Conservation (phyloP, 1,140 invertebrate species). For the Drosophila truncata region DNA sequence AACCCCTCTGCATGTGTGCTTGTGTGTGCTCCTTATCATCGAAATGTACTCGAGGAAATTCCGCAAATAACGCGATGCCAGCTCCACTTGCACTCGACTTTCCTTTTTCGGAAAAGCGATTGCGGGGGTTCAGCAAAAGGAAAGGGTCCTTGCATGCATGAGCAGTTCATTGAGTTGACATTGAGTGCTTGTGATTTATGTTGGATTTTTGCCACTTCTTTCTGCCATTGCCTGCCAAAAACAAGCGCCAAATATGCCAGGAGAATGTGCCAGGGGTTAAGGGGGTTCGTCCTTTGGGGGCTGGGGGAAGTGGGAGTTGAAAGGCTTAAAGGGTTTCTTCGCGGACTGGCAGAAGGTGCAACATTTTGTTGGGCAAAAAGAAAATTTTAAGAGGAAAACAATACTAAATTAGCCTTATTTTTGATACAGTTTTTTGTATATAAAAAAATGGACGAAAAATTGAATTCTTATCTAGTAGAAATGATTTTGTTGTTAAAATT, state of each 20-base stretch:
- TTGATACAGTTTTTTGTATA: background rate
- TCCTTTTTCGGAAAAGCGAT: background rate
- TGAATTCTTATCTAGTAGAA: too few species aligned
- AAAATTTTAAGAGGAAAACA: background rate
- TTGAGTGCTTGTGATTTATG: conserved; percentile 83
- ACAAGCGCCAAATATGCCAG: conserved; percentile 10
- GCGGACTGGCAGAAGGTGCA: conserved; percentile 36
- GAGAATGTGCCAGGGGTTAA: background rate
- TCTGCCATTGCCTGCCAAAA: conserved; percentile 31
- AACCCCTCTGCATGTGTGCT: conserved; percentile 4
- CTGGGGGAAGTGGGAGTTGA: too few species aligned
- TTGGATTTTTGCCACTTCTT: conserved; percentile 49
- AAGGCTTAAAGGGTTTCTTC: conserved; percentile 6
- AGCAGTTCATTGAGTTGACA: conserved; percentile 82
- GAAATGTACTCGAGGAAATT: conserved; percentile 83
- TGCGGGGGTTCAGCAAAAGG: background rate
- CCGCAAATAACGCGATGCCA: conserved; percentile 77
- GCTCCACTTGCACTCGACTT: conserved; percentile 60
- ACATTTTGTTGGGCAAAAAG: conserved; percentile 9
- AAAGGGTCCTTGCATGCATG: conserved; percentile 53
- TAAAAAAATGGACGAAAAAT: too few species aligned
- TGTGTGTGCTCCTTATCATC: conserved; percentile 66
- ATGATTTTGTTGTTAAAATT: too few species aligned
- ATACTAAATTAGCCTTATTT: background rate
- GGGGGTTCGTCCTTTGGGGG: too few species aligned